Conservation (phyloP, 2,797 vertebrate genomes). For the Okamejei kenojei region DNA sequence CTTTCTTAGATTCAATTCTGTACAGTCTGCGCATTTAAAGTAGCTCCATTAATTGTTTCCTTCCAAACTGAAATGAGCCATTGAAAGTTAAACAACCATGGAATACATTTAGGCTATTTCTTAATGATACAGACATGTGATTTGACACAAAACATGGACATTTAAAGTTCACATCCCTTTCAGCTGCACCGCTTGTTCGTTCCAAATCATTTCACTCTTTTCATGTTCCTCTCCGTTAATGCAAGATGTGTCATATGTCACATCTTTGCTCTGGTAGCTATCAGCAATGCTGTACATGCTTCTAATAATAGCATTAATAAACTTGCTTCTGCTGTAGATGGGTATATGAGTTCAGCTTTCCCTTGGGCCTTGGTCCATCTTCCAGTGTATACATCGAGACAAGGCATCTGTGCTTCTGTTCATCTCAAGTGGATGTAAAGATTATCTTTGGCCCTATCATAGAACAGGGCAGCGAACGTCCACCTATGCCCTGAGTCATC, state of each 20-base stretch:
- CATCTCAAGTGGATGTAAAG: neutral
- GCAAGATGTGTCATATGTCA: neutral
- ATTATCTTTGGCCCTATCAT: neutral
- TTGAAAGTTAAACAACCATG: neutral
- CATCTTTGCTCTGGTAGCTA: neutral
- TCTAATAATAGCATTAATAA: neutral
- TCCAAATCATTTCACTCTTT: neutral
- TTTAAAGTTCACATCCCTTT: neutral
- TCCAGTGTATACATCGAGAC: neutral
- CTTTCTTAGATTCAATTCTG: neutral
- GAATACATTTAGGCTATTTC: neutral
- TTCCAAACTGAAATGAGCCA: constrained; percentile 1
- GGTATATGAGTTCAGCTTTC: neutral
- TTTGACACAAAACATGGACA: neutral
- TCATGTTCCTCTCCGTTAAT: constrained; percentile 3
- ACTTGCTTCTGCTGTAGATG: neutral
- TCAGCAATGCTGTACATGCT: neutral
- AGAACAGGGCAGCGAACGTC: neutral
- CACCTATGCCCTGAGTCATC: neutral
- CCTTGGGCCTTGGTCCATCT: neutral
- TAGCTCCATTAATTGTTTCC: neutral
- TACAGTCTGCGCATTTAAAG: neutral
- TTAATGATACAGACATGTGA: neutral
- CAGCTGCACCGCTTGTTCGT: neutral
- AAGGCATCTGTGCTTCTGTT: neutral